These are phyloP conservation scores for Caenorhabditis zanzibari DNA, from an alignment of 2,888 invertebrate species.

Conservation along the genomic window DNA sequence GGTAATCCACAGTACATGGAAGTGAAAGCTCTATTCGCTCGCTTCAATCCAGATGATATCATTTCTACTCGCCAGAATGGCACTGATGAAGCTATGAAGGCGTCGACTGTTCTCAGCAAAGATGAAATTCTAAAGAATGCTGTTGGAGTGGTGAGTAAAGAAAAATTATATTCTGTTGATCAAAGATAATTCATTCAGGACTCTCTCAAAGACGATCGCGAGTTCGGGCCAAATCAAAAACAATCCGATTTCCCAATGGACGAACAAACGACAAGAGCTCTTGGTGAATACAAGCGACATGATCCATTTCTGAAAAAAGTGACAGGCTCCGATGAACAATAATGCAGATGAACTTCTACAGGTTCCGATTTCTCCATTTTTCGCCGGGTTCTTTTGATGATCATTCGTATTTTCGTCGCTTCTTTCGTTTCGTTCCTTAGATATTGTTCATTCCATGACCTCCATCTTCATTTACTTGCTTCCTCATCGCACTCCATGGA, in stretches of 20 bases:
- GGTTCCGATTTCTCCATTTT: constrained; percentile 18
- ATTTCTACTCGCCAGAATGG: constrained; percentile 50
- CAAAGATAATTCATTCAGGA: constrained; percentile 31
- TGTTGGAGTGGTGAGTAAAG: constrained; percentile 42
- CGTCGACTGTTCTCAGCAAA: constrained; percentile 50
- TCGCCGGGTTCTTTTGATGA: constrained; percentile 10
- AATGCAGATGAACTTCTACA: not conserved
- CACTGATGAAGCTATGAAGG: constrained; percentile 12
- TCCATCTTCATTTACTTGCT: constrained; percentile 19
- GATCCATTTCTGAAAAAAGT: constrained; percentile 74
- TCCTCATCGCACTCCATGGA: constrained; percentile 7
- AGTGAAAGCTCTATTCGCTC: constrained; percentile 53
- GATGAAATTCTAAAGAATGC: constrained; percentile 67
- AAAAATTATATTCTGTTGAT: not conserved
- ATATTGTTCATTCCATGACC: constrained; percentile 48
- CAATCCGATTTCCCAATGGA: constrained; percentile 92
- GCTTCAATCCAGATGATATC: constrained; percentile 57
- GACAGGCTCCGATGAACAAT: constrained; percentile 57
- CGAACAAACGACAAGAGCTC: constrained; percentile 90
- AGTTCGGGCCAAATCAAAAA: constrained; percentile 65
- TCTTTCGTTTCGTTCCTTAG: constrained; percentile 3
- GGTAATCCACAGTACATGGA: constrained; percentile 69
- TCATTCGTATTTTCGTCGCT: constrained; percentile 23
- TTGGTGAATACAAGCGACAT: constrained; percentile 76
- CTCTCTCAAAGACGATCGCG: constrained; percentile 49